Evolutionary conservation across 1,140 invertebrate genomes (phyloP).

Genomic region (Heliconius hermathena): DNA sequence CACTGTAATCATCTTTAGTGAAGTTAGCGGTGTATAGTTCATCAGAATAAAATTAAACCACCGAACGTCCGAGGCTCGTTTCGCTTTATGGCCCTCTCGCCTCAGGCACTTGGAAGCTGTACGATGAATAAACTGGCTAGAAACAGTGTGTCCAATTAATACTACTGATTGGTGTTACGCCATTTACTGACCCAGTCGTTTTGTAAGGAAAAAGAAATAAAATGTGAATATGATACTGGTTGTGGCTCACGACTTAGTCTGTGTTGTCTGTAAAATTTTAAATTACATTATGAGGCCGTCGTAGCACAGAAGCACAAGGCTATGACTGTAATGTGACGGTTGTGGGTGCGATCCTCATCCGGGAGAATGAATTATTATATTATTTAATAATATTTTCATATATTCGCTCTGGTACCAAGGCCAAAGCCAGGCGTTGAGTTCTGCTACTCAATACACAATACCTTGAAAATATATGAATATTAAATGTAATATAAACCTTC

Average conservation of each 20-base stretch:
- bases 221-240: background rate
- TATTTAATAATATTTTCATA: too few relatives aligned
- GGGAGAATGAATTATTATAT: too few relatives aligned
- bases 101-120: conserved; percentile 25
- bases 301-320: too few relatives aligned
- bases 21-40: conserved; percentile 22
- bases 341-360: too few relatives aligned
- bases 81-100: conserved; percentile 26
- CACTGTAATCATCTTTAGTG: background rate
- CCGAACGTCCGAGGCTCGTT: conserved; percentile 21
- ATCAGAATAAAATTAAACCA: conserved; percentile 28
- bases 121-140: conserved; percentile 26
- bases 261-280: too few relatives aligned
- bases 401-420: too few relatives aligned
- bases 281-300: background rate
- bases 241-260: too few relatives aligned
- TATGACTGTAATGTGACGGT: too few relatives aligned
- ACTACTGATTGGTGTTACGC: conserved; percentile 19
- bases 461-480: too few relatives aligned
- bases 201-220: background rate
- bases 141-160: conserved; percentile 23
- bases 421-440: too few relatives aligned
- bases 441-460: background rate
- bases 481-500: too few relatives aligned
- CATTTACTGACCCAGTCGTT: background rate